Evolutionary conservation across 2,113 vertebrate species (phyloP).

Genomic region (Thamnaconus septentrionalis): DNA sequence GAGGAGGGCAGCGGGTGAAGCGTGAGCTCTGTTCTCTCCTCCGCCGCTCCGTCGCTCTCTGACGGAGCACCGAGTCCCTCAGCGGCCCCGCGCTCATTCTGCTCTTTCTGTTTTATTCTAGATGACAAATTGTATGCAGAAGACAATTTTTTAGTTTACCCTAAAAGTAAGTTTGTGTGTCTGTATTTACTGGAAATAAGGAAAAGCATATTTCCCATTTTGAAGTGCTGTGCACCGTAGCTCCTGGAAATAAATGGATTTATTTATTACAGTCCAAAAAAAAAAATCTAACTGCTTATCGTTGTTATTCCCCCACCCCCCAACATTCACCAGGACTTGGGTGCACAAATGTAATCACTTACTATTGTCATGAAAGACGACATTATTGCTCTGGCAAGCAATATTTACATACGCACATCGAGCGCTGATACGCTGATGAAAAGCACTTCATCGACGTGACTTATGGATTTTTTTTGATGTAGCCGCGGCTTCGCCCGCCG

Average conservation of each 20-base stretch:
- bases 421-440: constrained; percentile 68
- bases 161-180: neutral
- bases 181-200: neutral
- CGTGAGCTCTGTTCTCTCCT: constrained; percentile 52
- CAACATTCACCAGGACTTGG: constrained; percentile 21
- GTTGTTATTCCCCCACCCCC: no score
- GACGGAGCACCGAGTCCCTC: neutral
- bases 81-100: no score
- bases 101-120: no score
- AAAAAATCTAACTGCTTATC: no score
- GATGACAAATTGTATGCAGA: no score
- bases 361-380: constrained; percentile 65
- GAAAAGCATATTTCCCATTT: no score
- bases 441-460: constrained; percentile 69
- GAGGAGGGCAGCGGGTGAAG: constrained; percentile 66
- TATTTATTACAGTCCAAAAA: no score
- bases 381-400: constrained; percentile 70
- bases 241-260: no score
- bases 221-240: no score
- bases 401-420: constrained; percentile 72
- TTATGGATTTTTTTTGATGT: constrained; percentile 66
- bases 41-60: constrained; percentile 19
- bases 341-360: constrained; percentile 57
- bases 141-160: neutral
- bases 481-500: constrained; percentile 44